Percentiles rank a stretch among this genome's conserved stretches.
These are phyloP conservation scores for Poeciliopsis turneri DNA, from an alignment of 2,797 vertebrate genomes.

Conservation along the genomic window DNA sequence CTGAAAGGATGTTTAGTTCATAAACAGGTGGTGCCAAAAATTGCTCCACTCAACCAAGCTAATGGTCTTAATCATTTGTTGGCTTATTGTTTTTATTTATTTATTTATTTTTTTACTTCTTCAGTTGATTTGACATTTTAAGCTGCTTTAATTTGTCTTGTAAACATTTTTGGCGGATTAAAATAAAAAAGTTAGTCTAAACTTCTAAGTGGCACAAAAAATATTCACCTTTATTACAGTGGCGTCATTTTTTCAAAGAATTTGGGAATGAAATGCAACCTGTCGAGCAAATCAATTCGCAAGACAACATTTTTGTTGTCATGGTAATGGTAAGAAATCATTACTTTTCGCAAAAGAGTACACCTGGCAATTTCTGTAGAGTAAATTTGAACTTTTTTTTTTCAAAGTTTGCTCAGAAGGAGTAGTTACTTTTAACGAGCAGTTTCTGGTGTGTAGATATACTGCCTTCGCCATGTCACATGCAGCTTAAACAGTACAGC, in stretches of 20 bases:
- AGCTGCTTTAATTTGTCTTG: not conserved
- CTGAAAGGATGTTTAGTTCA: not conserved
- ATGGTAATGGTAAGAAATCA: not conserved
- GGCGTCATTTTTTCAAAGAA: not conserved
- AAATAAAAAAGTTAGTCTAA: not conserved
- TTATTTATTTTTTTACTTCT: not conserved
- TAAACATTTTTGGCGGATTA: not conserved
- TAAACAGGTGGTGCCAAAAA: slow-evolving; percentile 1
- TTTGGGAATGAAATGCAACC: not conserved
- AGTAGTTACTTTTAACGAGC: not conserved
- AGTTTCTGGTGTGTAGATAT: not conserved
- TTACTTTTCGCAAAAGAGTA: not conserved
- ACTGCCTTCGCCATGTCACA: too few relatives aligned
- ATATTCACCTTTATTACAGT: not conserved
- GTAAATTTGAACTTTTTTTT: not conserved
- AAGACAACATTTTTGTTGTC: not conserved
- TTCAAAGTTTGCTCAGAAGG: not conserved
- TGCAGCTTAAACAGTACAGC: too few relatives aligned
- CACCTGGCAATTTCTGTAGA: too few relatives aligned
- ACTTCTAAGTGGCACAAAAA: not conserved
- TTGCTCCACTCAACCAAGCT: slow-evolving; percentile 9
- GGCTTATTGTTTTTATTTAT: not conserved
- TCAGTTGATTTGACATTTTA: not conserved
- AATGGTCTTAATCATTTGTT: not conserved
- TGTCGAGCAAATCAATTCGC: not conserved